Conservation (phyloP, 2,888 invertebrate species). For the Dynastes tityus region DNA sequence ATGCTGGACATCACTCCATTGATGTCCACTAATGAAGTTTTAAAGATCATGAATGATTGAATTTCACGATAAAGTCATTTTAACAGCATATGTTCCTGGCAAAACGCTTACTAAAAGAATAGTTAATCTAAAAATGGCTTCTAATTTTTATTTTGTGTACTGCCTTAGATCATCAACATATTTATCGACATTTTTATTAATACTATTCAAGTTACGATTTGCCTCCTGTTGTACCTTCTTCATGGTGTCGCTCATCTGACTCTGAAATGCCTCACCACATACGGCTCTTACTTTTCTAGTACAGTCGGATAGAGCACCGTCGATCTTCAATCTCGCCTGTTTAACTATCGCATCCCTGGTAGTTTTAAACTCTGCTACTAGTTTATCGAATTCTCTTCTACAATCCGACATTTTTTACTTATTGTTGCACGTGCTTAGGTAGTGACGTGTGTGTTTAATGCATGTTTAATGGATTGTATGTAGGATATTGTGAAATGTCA, state of each 20-base stretch:
- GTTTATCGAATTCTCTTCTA: slow-evolving; percentile 10
- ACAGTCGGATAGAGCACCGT: slow-evolving; percentile 2
- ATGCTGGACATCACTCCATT: no score
- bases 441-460: neutral
- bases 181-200: slow-evolving; percentile 14
- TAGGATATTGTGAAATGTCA: neutral
- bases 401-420: slow-evolving; percentile 21
- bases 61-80: no score
- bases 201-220: neutral
- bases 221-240: slow-evolving; percentile 22
- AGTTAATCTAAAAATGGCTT: neutral
- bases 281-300: slow-evolving; percentile 19
- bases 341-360: slow-evolving; percentile 16
- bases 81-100: no score
- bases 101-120: no score
- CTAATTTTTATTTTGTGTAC: neutral
- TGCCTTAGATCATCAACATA: slow-evolving; percentile 18
- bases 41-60: no score
- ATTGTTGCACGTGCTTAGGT: neutral
- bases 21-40: no score
- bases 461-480: neutral
- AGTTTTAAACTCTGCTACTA: slow-evolving; percentile 4
- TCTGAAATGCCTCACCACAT: slow-evolving; percentile 18
- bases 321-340: slow-evolving; percentile 20
- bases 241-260: slow-evolving; percentile 8